Percentiles rank a stretch among this genome's conserved stretches.
Conservation (phyloP, 2,888 invertebrate genomes). For the Pinctada fucata region DNA sequence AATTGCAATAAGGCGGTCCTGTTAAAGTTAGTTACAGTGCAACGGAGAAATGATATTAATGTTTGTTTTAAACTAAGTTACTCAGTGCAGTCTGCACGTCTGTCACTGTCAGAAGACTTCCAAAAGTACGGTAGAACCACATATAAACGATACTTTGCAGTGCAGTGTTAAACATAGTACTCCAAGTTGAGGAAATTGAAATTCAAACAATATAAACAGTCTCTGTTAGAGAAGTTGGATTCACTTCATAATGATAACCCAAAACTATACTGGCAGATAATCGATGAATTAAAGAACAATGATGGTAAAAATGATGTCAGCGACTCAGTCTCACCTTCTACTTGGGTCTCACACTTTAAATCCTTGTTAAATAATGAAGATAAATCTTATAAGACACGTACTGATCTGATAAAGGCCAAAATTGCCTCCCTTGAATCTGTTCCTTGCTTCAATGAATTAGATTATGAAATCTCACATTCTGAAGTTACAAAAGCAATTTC, state of each 20-base stretch:
- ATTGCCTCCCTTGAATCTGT: not conserved
- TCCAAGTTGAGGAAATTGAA: not conserved
- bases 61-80: no score
- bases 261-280: not conserved
- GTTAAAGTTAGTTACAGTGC: no score
- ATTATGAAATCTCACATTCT: not conserved
- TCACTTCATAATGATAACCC: not conserved
- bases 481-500: not conserved
- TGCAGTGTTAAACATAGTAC: not conserved
- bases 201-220: not conserved
- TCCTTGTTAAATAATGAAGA: no score
- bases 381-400: not conserved
- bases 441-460: constrained; percentile 7
- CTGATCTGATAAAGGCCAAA: not conserved
- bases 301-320: not conserved
- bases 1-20: no score
- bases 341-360: no score
- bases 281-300: not conserved
- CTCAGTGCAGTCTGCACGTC: no score
- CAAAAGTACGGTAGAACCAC: no score
- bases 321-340: no score
- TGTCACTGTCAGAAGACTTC: no score
- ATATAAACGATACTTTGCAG: no score
- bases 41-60: no score
- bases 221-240: not conserved